These are phyloP conservation scores for Halichoeres trimaculatus DNA, from an alignment of 2,113 vertebrate species.

Conservation along the genomic window DNA sequence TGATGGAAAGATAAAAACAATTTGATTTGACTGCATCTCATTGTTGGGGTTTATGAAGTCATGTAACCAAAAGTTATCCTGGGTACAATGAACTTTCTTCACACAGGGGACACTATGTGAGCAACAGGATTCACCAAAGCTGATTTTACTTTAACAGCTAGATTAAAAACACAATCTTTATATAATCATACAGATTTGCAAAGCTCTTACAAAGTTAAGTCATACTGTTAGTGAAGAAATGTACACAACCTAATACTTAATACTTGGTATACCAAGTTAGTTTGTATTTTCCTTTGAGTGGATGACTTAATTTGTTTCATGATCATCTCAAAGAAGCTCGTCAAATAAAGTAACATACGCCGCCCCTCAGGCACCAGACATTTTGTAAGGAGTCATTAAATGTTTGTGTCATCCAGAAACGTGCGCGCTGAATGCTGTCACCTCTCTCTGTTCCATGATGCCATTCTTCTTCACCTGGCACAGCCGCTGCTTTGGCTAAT, in stretches of 20 bases:
- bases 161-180: no score
- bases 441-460: slow-evolving; percentile 71
- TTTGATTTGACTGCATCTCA: no score
- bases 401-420: slow-evolving; percentile 60
- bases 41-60: no score
- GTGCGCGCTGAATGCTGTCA: slow-evolving; percentile 65
- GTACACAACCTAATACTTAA: no score
- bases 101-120: no score
- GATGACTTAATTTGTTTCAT: neutral
- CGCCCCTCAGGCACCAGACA: slow-evolving; percentile 16
- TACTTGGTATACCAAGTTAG: neutral
- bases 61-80: no score
- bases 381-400: slow-evolving; percentile 36
- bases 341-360: neutral
- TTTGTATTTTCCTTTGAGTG: neutral
- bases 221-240: neutral
- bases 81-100: no score
- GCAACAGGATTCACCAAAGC: no score
- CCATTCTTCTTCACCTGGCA: slow-evolving; percentile 53
- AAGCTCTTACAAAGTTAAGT: no score
- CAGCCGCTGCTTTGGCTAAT: slow-evolving; percentile 63
- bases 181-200: no score
- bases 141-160: no score
- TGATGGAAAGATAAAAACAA: no score
- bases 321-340: neutral